Evolutionary conservation across 1,140 invertebrate genomes (phyloP).

Genomic region (Drosophila triauraria): DNA sequence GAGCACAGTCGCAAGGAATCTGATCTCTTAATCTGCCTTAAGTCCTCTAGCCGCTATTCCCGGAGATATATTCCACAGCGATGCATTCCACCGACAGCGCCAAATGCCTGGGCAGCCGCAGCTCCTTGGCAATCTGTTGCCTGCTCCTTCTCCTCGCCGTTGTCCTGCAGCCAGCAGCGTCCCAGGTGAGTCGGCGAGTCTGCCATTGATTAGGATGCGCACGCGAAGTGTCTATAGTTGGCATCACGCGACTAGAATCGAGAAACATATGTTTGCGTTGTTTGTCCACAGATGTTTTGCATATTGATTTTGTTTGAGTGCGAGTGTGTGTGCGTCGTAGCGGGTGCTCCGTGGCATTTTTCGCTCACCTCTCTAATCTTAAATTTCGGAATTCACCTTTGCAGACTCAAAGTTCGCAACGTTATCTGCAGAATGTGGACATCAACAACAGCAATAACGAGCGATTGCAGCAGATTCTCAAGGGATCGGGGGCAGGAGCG

Average conservation of each 20-base stretch:
- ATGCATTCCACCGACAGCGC: slow-evolving; percentile 31
- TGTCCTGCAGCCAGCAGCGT: slow-evolving; percentile 12
- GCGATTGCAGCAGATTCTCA: slow-evolving; percentile 77
- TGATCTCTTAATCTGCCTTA: neutral
- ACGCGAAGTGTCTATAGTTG: neutral
- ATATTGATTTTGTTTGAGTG: slow-evolving; percentile 62
- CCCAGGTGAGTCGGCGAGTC: slow-evolving; percentile 24
- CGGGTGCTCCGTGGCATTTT: slow-evolving; percentile 40
- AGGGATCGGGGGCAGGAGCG: slow-evolving; percentile 55
- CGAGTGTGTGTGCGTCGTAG: slow-evolving; percentile 13
- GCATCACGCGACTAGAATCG: neutral
- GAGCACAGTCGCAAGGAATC: neutral
- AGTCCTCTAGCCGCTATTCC: slow-evolving; percentile 3
- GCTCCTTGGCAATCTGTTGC: slow-evolving; percentile 11
- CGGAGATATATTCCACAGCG: slow-evolving; percentile 3
- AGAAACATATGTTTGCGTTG: slow-evolving; percentile 58
- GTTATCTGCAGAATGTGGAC: slow-evolving; percentile 60
- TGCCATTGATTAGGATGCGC: slow-evolving; percentile 1
- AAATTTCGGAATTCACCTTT: slow-evolving; percentile 2
- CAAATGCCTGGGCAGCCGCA: slow-evolving; percentile 13
- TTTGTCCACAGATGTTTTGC: slow-evolving; percentile 54
- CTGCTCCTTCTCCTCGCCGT: slow-evolving; percentile 21
- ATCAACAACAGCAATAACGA: slow-evolving; percentile 46
- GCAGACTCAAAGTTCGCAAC: slow-evolving; percentile 64
- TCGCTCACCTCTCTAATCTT: slow-evolving; percentile 42